Percentiles rank a stretch among this genome's conserved stretches.
phyloP scores from a whole-genome alignment of 1,140 invertebrate species.

The Pararge aegeria region DNA sequence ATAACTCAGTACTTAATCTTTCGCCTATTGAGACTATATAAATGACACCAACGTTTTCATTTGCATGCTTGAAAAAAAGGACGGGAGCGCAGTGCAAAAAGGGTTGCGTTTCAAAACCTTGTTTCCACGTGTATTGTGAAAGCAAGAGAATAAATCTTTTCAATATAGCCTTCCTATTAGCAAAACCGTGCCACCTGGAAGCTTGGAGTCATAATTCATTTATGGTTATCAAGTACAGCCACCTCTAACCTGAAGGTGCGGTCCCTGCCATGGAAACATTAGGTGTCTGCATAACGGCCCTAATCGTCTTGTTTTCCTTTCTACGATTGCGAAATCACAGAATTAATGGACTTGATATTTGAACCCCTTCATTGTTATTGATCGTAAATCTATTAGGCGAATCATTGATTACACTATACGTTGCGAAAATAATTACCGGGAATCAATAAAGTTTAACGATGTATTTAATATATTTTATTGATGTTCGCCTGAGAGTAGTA shows the following conservation, averaged over 20 bases:
- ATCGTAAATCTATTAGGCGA: neutral
- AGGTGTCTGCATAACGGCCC: constrained; percentile 12
- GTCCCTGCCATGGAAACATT: constrained; percentile 9
- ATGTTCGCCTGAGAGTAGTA: neutral
- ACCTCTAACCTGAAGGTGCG: constrained; percentile 24
- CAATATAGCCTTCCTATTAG: constrained; percentile 9
- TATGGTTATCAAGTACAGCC: constrained; percentile 15
- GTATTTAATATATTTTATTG: neutral
- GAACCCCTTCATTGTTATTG: constrained; percentile 3
- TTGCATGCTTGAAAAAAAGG: too few species aligned
- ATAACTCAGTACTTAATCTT: too few species aligned
- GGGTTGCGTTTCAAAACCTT: neutral
- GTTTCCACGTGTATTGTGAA: neutral
- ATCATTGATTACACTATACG: neutral
- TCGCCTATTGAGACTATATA: too few species aligned
- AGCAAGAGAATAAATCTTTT: constrained; percentile 2
- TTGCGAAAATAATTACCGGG: neutral
- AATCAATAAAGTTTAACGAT: constrained; percentile 1
- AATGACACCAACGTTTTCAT: too few species aligned
- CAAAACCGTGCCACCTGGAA: constrained; percentile 6
- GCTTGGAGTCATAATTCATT: constrained; percentile 15
- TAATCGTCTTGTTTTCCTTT: constrained; percentile 29
- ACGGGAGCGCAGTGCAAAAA: too few species aligned
- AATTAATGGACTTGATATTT: constrained; percentile 19
- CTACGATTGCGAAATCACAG: constrained; percentile 28